Base-by-base conservation (phyloP, 1,140 invertebrate species). In the Phymorhynchus buccinoides region DNA sequence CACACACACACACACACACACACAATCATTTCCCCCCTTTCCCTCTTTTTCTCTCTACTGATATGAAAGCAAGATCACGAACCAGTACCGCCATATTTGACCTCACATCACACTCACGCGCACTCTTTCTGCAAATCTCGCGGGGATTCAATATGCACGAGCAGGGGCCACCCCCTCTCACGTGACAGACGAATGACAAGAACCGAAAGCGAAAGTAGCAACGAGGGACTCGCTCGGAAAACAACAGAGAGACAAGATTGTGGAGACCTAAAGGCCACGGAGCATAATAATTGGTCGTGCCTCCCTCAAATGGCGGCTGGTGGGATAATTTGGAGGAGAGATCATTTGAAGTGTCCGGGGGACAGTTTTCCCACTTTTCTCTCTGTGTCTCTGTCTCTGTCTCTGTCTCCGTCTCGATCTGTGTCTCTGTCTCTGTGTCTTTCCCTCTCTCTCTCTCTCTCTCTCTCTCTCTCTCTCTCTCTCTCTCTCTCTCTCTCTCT, bases 261-360 rank as follows among this genome's bases (percentile, higher is more conserved):
- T n/a, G n/a, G n/a, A n/a, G 48, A 48, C 27, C 42, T 48, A 80
- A 32, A 32, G 30, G 41, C 44, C n/a, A n/a, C n/a, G n/a, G n/a
- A n/a, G n/a, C n/a, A n/a, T n/a, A 48, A 80, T 80, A 80, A 80
- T 80, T 56, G 79, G 79, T 80, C 79, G 79, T 80, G 79, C 79
- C 48, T 48, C 32, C 32, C 30, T 80, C 79, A 52, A 80, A 56
- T n/a, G n/a, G 79, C 42, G 9, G 30, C n/a, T 35, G 44, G 79
- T 30, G 44, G 48, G 42, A 44, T 80, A 48, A 80, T 52, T 80
- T 80, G 79, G 41, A 14, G 42, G 7, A 35, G 44, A 52, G 79
- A 80, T 80, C 79, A 80, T 16, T n/a, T 22, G n/a, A 56, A 48
- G 79, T 80, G 79, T 48, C 79, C 22, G 79, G 48, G 56, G 44